Percentiles rank a stretch among this genome's conserved stretches.
These are phyloP conservation scores for Albula goreensis DNA, from an alignment of 2,113 vertebrate species.

Conservation along the genomic window DNA sequence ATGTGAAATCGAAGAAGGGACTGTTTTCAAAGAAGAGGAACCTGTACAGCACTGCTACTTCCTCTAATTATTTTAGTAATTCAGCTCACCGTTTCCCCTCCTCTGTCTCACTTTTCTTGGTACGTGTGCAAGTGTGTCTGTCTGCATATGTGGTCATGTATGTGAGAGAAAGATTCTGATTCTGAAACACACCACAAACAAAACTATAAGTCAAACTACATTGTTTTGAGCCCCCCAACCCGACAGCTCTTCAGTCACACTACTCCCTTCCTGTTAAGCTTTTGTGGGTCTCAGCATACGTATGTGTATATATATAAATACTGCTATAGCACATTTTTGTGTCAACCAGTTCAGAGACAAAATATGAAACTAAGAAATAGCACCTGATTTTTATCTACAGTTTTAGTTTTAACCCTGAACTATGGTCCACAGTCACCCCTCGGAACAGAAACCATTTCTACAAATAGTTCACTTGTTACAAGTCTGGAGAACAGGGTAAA, in stretches of 20 bases:
- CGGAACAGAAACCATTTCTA: neutral
- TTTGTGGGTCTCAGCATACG: too few species aligned
- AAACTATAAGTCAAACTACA: neutral
- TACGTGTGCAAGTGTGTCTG: slow-evolving; percentile 2
- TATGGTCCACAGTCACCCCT: neutral
- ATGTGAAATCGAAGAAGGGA: neutral
- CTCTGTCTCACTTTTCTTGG: slow-evolving; percentile 16
- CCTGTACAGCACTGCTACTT: neutral
- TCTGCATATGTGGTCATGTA: slow-evolving; percentile 1
- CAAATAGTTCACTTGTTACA: too few species aligned
- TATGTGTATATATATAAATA: too few species aligned
- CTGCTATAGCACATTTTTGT: too few species aligned
- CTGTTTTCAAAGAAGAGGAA: neutral
- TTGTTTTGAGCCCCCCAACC: too few species aligned
- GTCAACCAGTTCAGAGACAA: too few species aligned
- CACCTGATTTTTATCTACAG: neutral
- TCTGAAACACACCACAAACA: neutral
- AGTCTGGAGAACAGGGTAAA: too few species aligned
- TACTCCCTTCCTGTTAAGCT: too few species aligned
- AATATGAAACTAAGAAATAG: neutral
- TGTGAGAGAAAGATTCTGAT: neutral
- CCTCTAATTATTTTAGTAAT: neutral
- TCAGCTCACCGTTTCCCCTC: neutral
- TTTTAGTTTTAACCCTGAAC: neutral
- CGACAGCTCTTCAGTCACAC: too few species aligned